Evolutionary conservation across 2,888 invertebrate genomes (phyloP), one percentile per base, ranked within the genome.

Genomic region (Lacanobia wlatinum): DNA sequence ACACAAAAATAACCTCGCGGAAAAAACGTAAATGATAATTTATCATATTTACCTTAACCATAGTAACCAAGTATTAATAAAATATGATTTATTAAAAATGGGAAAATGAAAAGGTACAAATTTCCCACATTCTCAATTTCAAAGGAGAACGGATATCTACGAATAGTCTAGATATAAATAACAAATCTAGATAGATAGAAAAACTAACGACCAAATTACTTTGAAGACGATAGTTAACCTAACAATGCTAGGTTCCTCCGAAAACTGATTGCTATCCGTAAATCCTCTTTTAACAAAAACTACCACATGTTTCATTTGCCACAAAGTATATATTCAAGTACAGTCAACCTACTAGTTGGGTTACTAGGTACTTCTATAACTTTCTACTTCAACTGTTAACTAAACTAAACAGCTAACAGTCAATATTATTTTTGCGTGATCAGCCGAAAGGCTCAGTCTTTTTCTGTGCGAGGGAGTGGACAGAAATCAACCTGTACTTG

Each of bases 241-340:
- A 18, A 75, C 56, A 75, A 28, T 58, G 40, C 50, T 16, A 43
- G 40, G 43, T 23, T 46, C 40, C 38, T 40, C 28, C 58, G 23
- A 62, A 69, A 80, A 76, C 21, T 62, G 58, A 76, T 80, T 48
- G 48, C 65, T 55, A 43, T 68, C 63, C 52, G 65, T 74, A 72
- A 72, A 76, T 80, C 65, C n/a, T 63, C 58, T 46, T 76, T 75
- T 59, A 52, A n/a, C 68, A 76, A 76, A 55, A 73, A 61, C 38
- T 16, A 46, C 16, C 68, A 58, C 46, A 69, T 53, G 68, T 53
- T 72, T 73, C 68, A 71, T 82, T 82, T 66, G 56, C 71, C 71
- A 71, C 70, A 76, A 43, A 79, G 62, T 72, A 77, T 38, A 52
- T 18, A 28, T 55, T 62, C 18, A 21, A 28, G 46, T 75, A 73